Evolutionary conservation across 2,888 invertebrate genomes (phyloP), one percentile per base, ranked within the genome.

Genomic region (Drosophila dives): DNA sequence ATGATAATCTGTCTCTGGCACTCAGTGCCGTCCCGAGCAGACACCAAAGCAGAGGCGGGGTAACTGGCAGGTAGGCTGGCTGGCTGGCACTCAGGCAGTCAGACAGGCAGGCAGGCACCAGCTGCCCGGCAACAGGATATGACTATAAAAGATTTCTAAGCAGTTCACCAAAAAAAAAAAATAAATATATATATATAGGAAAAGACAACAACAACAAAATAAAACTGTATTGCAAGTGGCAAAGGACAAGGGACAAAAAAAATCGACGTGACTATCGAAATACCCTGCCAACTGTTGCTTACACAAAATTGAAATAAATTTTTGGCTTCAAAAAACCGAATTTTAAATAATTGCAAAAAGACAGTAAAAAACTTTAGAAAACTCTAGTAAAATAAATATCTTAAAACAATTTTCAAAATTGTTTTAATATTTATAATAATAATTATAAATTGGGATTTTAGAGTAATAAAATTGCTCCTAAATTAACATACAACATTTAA

Each of bases 1-100:
- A 87, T 85, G 86, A 80, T 84, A 86, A 83, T 83, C 87, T 87
- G 87, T 83, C 82, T 84, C 82, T 78, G 85, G 85, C 82, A 75
- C 72, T 81, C 69, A 26, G 63, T 36, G 10, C 51, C 32, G 56
- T 36, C 12, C 51, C 32, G 56, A 33, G 26, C 60, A 45, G 32
- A 34, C 34, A 36, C 6, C 53, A 34, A 36, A 17, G 17, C 15
- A 53, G 45, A n/a, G 54, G 40, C 75, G 68, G 67, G 20, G 49
- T 12, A 51, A 11, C 50, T 29, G 62, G 20, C 70, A 34, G 51
- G 33, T 26, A 49, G 40, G 33, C 64, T 33, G 55, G 11, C 48
- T 34, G 62, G 33, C 29, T n/a, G 32, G 20, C 63, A 29, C 29
- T 29, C 29, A 23, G 48, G 26, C 20, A 20, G 50, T 15, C 54